Evolutionary conservation across 2,888 invertebrate species (phyloP).

Genomic region (Tachina lurida): DNA sequence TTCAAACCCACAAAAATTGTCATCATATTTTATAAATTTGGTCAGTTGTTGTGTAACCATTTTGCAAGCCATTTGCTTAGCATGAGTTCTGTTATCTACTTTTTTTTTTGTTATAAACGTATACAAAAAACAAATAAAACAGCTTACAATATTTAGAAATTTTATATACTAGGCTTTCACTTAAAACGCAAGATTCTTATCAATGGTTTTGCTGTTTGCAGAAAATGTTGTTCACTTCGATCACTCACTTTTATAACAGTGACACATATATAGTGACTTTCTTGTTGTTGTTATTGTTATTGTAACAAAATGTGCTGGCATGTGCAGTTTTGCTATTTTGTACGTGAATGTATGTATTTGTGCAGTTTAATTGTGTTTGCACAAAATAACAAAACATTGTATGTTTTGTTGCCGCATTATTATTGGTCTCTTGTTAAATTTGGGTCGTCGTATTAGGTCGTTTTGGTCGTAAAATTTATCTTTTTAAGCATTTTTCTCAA

Average conservation of each 20-base stretch:
- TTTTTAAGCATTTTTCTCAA: slow-evolving; percentile 27
- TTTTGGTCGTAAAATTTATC: slow-evolving; percentile 49
- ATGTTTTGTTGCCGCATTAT: slow-evolving; percentile 26
- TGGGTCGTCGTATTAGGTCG: slow-evolving; percentile 67
- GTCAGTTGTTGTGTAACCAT: slow-evolving; percentile 56
- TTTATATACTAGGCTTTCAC: neutral
- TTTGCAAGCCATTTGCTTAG: slow-evolving; percentile 67
- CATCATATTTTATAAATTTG: slow-evolving; percentile 61
- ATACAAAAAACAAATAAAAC: slow-evolving; percentile 37
- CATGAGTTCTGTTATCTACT: slow-evolving; percentile 25
- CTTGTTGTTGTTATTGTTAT: neutral
- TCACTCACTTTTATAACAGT: slow-evolving; percentile 43
- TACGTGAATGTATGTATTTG: neutral
- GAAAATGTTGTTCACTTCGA: slow-evolving; percentile 31
- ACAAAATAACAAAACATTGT: slow-evolving; percentile 31
- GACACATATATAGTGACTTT: slow-evolving; percentile 1
- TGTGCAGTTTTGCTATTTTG: slow-evolving; percentile 44
- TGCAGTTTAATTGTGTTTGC: slow-evolving; percentile 45
- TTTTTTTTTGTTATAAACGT: slow-evolving; percentile 30
- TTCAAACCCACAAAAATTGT: slow-evolving; percentile 51
- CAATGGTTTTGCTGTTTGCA: slow-evolving; percentile 49
- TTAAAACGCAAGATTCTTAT: slow-evolving; percentile 58
- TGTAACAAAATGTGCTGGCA: slow-evolving; percentile 33
- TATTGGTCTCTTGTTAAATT: slow-evolving; percentile 44
- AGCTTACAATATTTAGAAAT: slow-evolving; percentile 29